phyloP scores from a whole-genome alignment of 2,888 invertebrate genomes.

The Sepioteuthis lessoniana region DNA sequence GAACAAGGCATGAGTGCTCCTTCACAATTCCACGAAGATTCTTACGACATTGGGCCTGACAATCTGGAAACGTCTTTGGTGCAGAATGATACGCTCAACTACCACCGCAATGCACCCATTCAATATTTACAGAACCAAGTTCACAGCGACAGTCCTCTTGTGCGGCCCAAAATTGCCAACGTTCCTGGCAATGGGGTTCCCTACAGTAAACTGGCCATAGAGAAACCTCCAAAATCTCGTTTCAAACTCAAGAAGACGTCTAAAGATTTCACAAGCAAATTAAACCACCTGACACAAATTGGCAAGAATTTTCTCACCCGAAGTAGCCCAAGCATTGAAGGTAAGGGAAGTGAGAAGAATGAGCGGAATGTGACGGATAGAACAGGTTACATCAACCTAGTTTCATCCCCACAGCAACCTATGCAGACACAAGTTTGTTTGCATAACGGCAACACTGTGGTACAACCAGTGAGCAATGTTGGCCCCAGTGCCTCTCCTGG shows the following conservation, averaged over 20 bases:
- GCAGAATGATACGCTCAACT: conserved; percentile 77
- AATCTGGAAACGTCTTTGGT: conserved; percentile 73
- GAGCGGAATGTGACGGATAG: background rate
- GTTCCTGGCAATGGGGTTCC: conserved; percentile 67
- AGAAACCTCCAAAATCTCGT: conserved; percentile 47
- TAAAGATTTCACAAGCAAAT: conserved; percentile 61
- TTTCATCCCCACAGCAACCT: conserved; percentile 50
- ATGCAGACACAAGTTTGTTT: conserved; percentile 67
- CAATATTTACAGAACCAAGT: conserved; percentile 80
- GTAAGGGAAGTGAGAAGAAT: conserved; percentile 7
- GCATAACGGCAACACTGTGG: conserved; percentile 62
- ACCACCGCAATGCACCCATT: conserved; percentile 76
- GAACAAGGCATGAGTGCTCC: background rate
- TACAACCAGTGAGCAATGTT: conserved; percentile 55
- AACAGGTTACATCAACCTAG: background rate
- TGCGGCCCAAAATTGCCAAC: conserved; percentile 75
- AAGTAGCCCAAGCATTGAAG: conserved; percentile 37
- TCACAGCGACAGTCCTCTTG: conserved; percentile 53
- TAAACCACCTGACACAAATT: conserved; percentile 57
- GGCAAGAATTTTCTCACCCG: conserved; percentile 50
- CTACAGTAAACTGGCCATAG: conserved; percentile 48
- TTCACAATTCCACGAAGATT: conserved; percentile 56
- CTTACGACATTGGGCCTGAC: conserved; percentile 70
- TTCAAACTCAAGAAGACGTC: conserved; percentile 61
- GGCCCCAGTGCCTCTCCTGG: background rate